phyloP scores from a whole-genome alignment of 2,888 invertebrate genomes.

The Osedax fenrisi region DNA sequence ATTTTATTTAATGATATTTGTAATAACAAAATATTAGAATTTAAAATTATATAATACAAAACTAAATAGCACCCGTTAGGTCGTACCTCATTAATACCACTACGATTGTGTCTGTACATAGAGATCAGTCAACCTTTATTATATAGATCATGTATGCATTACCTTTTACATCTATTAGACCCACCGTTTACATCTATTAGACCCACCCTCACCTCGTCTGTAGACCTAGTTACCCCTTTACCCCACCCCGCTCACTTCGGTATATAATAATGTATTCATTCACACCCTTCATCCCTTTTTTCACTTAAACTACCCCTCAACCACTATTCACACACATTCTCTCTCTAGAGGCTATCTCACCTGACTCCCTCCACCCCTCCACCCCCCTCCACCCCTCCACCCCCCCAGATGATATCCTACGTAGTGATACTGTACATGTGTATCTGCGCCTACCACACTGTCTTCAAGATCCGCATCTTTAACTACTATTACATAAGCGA shows the following conservation, averaged over 20 bases:
- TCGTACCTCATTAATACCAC: too few species aligned
- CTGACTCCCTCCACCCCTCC: neutral
- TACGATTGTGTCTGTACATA: too few species aligned
- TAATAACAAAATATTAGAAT: too few species aligned
- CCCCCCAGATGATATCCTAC: neutral
- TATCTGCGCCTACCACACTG: constrained; percentile 51
- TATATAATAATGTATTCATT: neutral
- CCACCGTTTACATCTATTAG: too few species aligned
- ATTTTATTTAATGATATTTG: too few species aligned
- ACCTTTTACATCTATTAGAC: too few species aligned
- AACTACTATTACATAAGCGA: constrained; percentile 93
- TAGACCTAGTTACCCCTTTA: neutral
- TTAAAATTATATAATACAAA: too few species aligned
- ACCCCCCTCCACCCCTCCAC: neutral
- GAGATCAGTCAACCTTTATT: too few species aligned
- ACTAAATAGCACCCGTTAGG: too few species aligned
- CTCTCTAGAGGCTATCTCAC: neutral
- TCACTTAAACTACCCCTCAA: neutral
- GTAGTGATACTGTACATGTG: neutral
- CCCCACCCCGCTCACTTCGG: neutral
- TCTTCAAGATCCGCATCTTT: constrained; percentile 83
- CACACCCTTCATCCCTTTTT: neutral
- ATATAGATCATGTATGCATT: too few species aligned
- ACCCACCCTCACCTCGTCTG: neutral
- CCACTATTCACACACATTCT: neutral